Evolutionary conservation across 2,113 vertebrate genomes (phyloP), one percentile per base, ranked within the genome.

Genomic region (Gopherus flavomarginatus): DNA sequence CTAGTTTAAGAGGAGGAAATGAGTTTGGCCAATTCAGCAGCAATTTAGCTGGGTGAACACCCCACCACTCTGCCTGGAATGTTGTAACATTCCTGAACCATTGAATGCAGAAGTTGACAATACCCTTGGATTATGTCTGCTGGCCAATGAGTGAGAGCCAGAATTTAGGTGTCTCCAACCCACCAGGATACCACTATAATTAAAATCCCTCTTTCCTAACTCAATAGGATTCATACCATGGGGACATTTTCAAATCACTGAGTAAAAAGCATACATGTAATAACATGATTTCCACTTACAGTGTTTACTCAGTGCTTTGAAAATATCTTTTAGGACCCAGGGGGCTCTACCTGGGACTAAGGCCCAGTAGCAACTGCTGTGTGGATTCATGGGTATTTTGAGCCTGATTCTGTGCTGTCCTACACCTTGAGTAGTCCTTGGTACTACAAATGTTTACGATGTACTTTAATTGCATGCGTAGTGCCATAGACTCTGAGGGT

Each of bases 141-240:
- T 0, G 85, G 5, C 13, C 0, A 0, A 81, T 83, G 47, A 50
- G 29, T 81, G 12, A 88, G 79, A 65, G 59, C 31, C 42, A 27
- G 27, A 38, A 65, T 42, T 19, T 44, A 50, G 35, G 24, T 65
- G 35, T 19, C 56, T 26, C 5, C 44, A 75, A 5, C 50, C 44
- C 44, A 27, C 54, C 44, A n/a, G 75, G 75, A 24, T n/a, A 56
- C 42, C 62, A 54, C n/a, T 75, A 21, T 44, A 69, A 54, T 83
- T 59, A 38, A 38, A 65, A 11, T 42, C 4, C 11, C 54, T 26
- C 44, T 24, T 6, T 53, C 53, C 16, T 82, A 14, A 53, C 42
- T 53, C 47, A 65, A 47, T 2, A 83, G 69, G 59, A 65, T 65
- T 65, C 65, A 52, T 38, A 24, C 62, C 21, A 35, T 83, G 50